Evolutionary conservation across 2,888 invertebrate species (phyloP), one percentile per base, ranked within the genome.

Genomic region (Melanargia galathea): DNA sequence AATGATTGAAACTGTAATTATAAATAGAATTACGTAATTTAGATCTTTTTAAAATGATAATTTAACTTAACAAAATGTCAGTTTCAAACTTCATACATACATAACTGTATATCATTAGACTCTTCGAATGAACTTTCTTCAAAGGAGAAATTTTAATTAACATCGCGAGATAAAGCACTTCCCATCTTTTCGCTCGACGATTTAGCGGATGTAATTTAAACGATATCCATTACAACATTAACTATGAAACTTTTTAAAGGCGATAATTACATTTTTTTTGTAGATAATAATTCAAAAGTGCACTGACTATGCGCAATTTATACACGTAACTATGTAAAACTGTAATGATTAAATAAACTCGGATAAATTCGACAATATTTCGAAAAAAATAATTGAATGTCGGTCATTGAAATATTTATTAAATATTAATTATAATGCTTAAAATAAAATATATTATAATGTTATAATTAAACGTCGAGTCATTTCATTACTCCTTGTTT

Each of bases 191-290:
- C n/a, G 35, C 46, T 55, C 66, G 35, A 46, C 56, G 61, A 63
- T 63, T 68, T 60, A 68, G 66, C 54, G 63, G 56, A 62, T 65
- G 61, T 65, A 68, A 70, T 68, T 70, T 68, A 68, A 70, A 68
- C 65, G 66, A 64, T 67, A 67, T 45, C 46, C 22, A 35, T 11
- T 52, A 3, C 11, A 20, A 33, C 33, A 52, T 52, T 20, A 52
- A 49, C 38, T 59, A 16, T 18, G 35, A 16, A 1, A 43, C 40
- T 43, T 43, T 7, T 16, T 43, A 16, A 16, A 11, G 18, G 38
- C 22, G 18, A 40, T 40, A 18, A 13, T 10, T n/a, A n/a, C n/a
- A n/a, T 43, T 8, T 16, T 18, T 13, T 43, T 46, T 4, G 11
- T 46, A 13, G 4, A 35, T 6, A 18, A 43, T 2, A 43, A 18